These are phyloP conservation scores for Drosophila meridionalis DNA, from an alignment of 2,888 invertebrate genomes.

Conservation along the genomic window DNA sequence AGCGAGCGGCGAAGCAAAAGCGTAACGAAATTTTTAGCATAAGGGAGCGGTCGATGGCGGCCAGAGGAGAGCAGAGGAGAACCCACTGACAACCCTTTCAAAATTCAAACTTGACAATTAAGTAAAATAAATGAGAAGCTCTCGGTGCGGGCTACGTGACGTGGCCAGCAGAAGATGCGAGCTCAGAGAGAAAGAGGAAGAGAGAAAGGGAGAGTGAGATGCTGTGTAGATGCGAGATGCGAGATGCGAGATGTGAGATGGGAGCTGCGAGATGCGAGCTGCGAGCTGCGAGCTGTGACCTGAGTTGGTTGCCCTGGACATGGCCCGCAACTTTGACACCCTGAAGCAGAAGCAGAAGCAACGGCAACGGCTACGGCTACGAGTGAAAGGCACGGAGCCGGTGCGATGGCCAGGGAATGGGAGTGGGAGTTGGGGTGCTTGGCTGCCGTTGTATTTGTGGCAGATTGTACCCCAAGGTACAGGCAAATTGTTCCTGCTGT, in stretches of 20 bases:
- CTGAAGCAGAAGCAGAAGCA: conserved; percentile 28
- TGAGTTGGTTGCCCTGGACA: conserved; percentile 39
- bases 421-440: conserved; percentile 7
- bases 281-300: conserved; percentile 39
- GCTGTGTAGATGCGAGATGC: neutral
- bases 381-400: conserved; percentile 10
- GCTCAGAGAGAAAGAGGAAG: conserved; percentile 17
- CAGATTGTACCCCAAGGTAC: conserved; percentile 79
- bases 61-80: conserved; percentile 23
- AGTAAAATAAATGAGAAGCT: conserved; percentile 82
- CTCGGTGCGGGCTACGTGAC: conserved; percentile 65
- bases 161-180: conserved; percentile 67
- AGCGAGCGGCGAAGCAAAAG: conserved; percentile 57
- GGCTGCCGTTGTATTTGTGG: conserved; percentile 57
- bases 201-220: neutral
- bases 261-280: conserved; percentile 11
- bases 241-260: conserved; percentile 25
- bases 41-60: conserved; percentile 3
- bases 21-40: conserved; percentile 55
- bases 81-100: conserved; percentile 74
- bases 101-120: conserved; percentile 81
- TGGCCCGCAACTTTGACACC: conserved; percentile 74
- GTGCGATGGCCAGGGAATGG: neutral
- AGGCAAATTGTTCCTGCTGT: conserved; percentile 54
- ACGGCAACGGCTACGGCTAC: too few relatives aligned